These are phyloP conservation scores for Andrena flavipes DNA, from an alignment of 2,888 invertebrate genomes.

Conservation along the genomic window DNA sequence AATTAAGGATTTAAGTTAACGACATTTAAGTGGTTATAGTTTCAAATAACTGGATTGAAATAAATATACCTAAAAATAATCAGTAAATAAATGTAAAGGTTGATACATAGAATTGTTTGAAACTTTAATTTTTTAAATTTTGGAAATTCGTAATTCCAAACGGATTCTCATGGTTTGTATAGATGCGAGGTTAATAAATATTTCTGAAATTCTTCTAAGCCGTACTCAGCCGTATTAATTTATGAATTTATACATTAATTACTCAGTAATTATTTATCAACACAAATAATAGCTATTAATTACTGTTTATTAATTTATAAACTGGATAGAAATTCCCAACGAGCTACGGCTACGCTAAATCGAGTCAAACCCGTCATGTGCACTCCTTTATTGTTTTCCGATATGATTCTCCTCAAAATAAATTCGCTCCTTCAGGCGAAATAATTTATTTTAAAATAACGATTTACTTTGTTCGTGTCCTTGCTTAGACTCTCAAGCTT, in stretches of 20 bases:
- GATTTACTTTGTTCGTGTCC: neutral
- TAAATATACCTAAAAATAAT: too few relatives aligned
- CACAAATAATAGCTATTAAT: neutral
- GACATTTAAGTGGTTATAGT: too few relatives aligned
- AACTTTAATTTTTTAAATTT: too few relatives aligned
- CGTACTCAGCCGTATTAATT: neutral
- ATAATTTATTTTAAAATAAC: neutral
- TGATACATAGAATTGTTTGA: too few relatives aligned
- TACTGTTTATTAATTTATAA: constrained; percentile 3
- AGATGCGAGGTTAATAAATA: neutral
- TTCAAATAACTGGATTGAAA: too few relatives aligned
- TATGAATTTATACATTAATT: neutral
- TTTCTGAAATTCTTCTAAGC: neutral
- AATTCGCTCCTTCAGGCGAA: neutral
- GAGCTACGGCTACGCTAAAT: neutral
- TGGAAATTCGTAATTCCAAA: neutral
- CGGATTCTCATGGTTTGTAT: neutral
- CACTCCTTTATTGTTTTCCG: constrained; percentile 22
- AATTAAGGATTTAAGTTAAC: too few relatives aligned
- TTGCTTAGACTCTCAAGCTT: neutral
- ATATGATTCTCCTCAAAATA: constrained; percentile 7
- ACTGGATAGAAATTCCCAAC: neutral
- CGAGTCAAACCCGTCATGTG: constrained; percentile 6
- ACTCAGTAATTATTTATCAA: neutral
- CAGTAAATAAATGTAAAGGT: too few relatives aligned